Percentiles rank a stretch among this genome's conserved stretches.
Conservation (phyloP, 2,888 invertebrate species). For the Laspeyria flexula region DNA sequence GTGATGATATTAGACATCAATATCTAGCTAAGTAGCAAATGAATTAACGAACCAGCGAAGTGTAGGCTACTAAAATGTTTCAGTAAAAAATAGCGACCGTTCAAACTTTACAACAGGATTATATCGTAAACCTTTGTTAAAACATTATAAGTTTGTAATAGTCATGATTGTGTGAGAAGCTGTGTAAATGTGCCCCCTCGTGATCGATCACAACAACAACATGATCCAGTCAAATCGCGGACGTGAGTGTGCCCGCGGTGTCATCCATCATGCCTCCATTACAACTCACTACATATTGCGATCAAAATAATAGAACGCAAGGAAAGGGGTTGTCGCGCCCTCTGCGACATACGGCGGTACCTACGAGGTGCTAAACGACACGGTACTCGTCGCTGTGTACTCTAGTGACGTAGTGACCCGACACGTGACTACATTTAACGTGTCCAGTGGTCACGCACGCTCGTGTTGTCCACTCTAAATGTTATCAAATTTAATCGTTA, state of each 20-base stretch:
- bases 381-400: slow-evolving; percentile 1
- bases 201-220: slow-evolving; percentile 42
- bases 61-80: too few relatives aligned
- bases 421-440: slow-evolving; percentile 25
- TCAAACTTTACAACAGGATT: too few relatives aligned
- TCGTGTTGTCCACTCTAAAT: too few relatives aligned
- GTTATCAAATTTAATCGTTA: not conserved
- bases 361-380: slow-evolving; percentile 30
- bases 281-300: slow-evolving; percentile 38
- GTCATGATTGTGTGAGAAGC: not conserved
- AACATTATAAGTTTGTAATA: not conserved
- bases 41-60: too few relatives aligned
- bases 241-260: slow-evolving; percentile 12
- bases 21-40: too few relatives aligned
- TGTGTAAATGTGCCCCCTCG: slow-evolving; percentile 13
- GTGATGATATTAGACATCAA: too few relatives aligned
- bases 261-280: slow-evolving; percentile 39
- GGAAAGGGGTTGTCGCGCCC: slow-evolving; percentile 19
- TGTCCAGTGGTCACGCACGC: slow-evolving; percentile 16
- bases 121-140: too few relatives aligned
- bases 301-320: slow-evolving; percentile 43
- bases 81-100: too few relatives aligned
- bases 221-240: slow-evolving; percentile 18
- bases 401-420: not conserved
- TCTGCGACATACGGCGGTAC: slow-evolving; percentile 15